Evolutionary conservation across 2,797 vertebrate genomes (phyloP).

Genomic region (Acrocephalus scirpaceus): DNA sequence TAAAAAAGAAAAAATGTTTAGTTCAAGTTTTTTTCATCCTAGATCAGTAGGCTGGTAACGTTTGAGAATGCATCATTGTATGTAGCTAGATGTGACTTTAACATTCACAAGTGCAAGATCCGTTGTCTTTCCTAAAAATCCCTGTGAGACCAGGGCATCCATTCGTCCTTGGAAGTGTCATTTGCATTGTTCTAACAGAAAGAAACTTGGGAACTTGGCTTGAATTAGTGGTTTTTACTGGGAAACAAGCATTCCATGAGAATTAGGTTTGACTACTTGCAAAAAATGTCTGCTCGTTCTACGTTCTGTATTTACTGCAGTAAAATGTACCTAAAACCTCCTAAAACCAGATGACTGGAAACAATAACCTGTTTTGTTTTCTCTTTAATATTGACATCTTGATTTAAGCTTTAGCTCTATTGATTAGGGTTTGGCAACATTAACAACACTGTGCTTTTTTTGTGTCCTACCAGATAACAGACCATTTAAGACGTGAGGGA

Average conservation of each 20-base stretch:
- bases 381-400: background rate
- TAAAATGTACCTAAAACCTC: background rate
- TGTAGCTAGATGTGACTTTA: background rate
- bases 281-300: background rate
- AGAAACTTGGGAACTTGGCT: background rate
- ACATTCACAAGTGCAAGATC: background rate
- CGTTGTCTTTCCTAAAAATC: background rate
- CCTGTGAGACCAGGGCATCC: background rate
- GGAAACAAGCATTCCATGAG: background rate
- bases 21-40: constrained; percentile 51
- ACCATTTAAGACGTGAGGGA: background rate
- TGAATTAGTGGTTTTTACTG: background rate
- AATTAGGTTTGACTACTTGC: background rate
- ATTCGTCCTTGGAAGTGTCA: background rate
- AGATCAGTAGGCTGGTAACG: background rate
- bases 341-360: background rate
- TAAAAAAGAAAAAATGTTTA: constrained; percentile 14
- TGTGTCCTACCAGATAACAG: background rate
- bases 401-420: background rate
- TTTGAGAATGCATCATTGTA: background rate
- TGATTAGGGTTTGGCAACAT: background rate
- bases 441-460: background rate
- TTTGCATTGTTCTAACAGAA: constrained; percentile 1
- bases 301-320: background rate
- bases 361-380: background rate